Evolutionary conservation across 1,140 invertebrate species (phyloP), one percentile per base, ranked within the genome.

Genomic region (Philaenus spumarius): DNA sequence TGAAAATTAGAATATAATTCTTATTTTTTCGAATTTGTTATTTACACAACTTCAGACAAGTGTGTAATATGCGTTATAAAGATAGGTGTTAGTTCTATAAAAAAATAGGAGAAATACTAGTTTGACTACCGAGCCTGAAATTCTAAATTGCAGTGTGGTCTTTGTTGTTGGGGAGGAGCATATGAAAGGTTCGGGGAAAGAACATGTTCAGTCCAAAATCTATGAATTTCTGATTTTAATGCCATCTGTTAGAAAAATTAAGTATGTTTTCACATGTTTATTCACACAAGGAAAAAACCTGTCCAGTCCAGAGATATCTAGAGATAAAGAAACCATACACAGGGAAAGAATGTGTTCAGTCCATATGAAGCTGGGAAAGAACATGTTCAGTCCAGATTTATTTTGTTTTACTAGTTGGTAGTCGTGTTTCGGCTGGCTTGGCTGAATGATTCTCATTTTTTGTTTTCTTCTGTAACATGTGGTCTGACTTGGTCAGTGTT

Each of bases 131-230:
- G n/a, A n/a, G n/a, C n/a, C n/a, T n/a, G n/a, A n/a, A n/a, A n/a
- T n/a, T n/a, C n/a, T n/a, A n/a, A n/a, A n/a, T n/a, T n/a, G n/a
- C n/a, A n/a, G n/a, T n/a, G n/a, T n/a, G n/a, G n/a, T n/a, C n/a
- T n/a, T n/a, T n/a, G n/a, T n/a, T n/a, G n/a, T n/a, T n/a, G n/a
- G n/a, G n/a, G n/a, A n/a, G n/a, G n/a, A n/a, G n/a, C n/a, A n/a
- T n/a, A 30, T 40, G 51, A 53, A 53, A 34, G 51, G 34, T 39
- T 30, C 30, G 39, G 51, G 51, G 51, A 40, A 53, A 53, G 20
- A 53, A 53, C 51, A 53, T 53, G 51, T 53, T 40, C 15, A 53
- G 30, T 39, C 51, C 51, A 53, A 53, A 53, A 53, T 39, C 35
- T 15, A 2, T 9, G n/a, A 20, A 39, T 53, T 53, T 53, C 35